Evolutionary conservation across 2,888 invertebrate genomes (phyloP).

Genomic region (Orthosia cruda): DNA sequence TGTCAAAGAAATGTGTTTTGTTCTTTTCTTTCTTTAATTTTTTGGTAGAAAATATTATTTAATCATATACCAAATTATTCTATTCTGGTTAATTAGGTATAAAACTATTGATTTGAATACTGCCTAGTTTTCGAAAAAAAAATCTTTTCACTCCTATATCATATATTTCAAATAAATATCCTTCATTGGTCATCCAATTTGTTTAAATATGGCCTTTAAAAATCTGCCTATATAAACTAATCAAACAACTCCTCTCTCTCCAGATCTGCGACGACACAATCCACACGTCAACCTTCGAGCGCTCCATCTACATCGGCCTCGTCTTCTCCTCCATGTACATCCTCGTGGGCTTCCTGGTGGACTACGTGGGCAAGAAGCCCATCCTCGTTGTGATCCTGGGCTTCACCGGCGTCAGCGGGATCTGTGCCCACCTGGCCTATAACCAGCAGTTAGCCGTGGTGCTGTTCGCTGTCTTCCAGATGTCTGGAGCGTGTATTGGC

Average conservation of each 20-base stretch:
- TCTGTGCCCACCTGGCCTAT: constrained; percentile 92
- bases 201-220: no score
- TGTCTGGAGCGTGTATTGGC: constrained; percentile 91
- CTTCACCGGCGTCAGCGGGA: constrained; percentile 91
- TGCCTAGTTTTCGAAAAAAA: no score
- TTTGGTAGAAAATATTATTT: no score
- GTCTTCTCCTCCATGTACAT: constrained; percentile 93
- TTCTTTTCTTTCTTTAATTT: no score
- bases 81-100: no score
- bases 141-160: no score
- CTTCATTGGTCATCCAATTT: no score
- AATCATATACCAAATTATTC: no score
- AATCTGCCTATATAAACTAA: no score
- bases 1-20: no score
- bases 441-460: constrained; percentile 92
- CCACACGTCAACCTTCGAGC: constrained; percentile 92
- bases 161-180: no score
- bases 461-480: constrained; percentile 91
- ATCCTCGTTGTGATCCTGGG: constrained; percentile 89
- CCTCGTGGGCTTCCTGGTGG: constrained; percentile 92
- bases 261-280: constrained; percentile 90
- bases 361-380: constrained; percentile 90
- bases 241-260: constrained; percentile 52
- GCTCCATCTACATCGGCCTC: constrained; percentile 93
- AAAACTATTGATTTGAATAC: no score